Conservation (phyloP, 2,113 vertebrate species). For the Xenopus borealis region DNA sequence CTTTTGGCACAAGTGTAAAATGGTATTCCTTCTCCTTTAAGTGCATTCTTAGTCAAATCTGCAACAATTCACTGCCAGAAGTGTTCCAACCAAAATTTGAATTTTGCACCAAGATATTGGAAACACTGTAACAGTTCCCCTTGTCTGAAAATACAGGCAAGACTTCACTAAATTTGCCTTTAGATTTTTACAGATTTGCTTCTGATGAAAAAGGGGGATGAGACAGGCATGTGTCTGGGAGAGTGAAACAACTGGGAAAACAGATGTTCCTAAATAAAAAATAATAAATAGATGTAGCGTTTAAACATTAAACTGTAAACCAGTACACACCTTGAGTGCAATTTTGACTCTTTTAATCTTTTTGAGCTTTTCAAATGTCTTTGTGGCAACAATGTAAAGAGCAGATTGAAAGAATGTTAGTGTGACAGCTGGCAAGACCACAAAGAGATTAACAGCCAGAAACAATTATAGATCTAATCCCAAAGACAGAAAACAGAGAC, state of each 20-base stretch:
- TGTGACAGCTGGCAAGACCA: conserved; percentile 87
- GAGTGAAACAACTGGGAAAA: conserved; percentile 49
- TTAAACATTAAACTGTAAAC: conserved; percentile 78
- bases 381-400: conserved; percentile 85
- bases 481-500: conserved; percentile 36
- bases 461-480: conserved; percentile 68
- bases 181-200: conserved; percentile 49
- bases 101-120: not conserved
- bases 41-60: not conserved
- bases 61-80: not conserved
- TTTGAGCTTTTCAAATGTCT: conserved; percentile 99
- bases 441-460: conserved; percentile 75
- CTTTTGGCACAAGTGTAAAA: no score
- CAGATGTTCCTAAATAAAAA: conserved; percentile 59
- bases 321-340: conserved; percentile 99
- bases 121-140: conserved; percentile 73
- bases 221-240: conserved; percentile 57
- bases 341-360: conserved; percentile 99
- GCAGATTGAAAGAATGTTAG: conserved; percentile 93
- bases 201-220: conserved; percentile 60
- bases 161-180: conserved; percentile 54
- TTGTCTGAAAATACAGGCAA: conserved; percentile 62
- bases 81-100: not conserved
- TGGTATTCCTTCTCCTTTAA: no score
- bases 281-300: conserved; percentile 68